Evolutionary conservation across 1,140 invertebrate genomes (phyloP), one percentile per base, ranked within the genome.

Genomic region (Macrobrachium nipponense): DNA sequence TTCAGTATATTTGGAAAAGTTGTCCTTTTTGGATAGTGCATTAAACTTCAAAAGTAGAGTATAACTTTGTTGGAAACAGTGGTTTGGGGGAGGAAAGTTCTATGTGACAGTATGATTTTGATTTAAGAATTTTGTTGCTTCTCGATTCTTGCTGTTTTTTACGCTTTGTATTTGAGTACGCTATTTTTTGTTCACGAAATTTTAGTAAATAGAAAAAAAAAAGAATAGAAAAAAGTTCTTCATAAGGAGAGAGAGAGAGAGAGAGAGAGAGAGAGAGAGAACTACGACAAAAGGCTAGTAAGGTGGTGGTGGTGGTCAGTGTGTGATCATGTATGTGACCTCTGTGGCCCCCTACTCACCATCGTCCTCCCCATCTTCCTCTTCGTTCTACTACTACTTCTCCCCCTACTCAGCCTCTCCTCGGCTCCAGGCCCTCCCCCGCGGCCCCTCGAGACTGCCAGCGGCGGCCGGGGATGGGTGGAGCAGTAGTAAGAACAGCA

Each of bases 241-340:
- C 27, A 36, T 36, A 36, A 2, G 27, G 64, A 66, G 64, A 66
- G 64, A 66, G 64, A 27, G 64, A 66, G 64, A 66, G 64, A 66
- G 64, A 27, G 64, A 66, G 64, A 27, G 64, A 66, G 64, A 66
- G 64, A 66, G 64, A 27, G 64, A 66, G 64, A 27, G 64, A 27
- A 10, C 11, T 17, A 68, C 66, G 36, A 36, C 18, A 36, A 20
- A 70, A 70, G 36, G 66, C 20, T 27, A 70, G 66, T 20, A 70
- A 70, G 76, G 20, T 64, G 58, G 76, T 15, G 44, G 43, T 60
- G 66, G 44, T 15, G 80, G 80, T 82, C 80, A 82, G 70, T 62
- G 66, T 58, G 80, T 82, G 70, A 82, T 82, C 80, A 82, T 82
- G 23, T 73, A 75, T 75, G 70, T 73, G 80, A 82, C 68, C 27